A percentile compares a stretch with the other conserved stretches of the same genome.
Conservation (phyloP, 2,888 invertebrate species). For the Bugula neritina region DNA sequence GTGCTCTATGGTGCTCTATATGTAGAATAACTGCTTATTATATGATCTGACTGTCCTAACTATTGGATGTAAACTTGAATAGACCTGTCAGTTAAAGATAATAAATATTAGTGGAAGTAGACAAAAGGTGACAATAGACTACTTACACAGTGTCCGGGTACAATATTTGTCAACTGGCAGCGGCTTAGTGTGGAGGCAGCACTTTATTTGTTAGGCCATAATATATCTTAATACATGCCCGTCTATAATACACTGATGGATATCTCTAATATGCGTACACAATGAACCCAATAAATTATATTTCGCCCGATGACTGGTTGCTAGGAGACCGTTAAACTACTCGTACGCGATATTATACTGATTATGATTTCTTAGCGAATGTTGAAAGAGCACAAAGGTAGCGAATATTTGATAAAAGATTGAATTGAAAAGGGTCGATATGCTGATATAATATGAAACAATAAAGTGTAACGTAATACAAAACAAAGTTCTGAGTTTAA, state of each 20-base stretch:
- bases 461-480: not conserved
- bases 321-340: not conserved
- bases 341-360: not conserved
- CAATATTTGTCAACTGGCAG: not conserved
- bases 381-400: not conserved
- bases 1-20: too few species aligned
- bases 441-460: constrained; percentile 10
- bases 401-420: not conserved
- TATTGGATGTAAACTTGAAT: constrained; percentile 2
- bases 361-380: not conserved
- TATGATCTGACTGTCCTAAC: too few species aligned
- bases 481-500: not conserved
- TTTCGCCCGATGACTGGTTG: not conserved
- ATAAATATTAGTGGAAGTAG: not conserved
- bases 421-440: not conserved
- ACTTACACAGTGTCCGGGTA: not conserved
- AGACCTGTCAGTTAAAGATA: not conserved
- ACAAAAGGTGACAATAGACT: not conserved
- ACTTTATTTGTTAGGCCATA: not conserved
- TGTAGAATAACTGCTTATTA: too few species aligned
- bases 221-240: not conserved
- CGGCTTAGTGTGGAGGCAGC: not conserved
- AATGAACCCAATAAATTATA: not conserved
- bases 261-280: not conserved
- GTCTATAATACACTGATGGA: not conserved